Conservation (phyloP, 2,888 invertebrate genomes). For the Luperina testacea region DNA sequence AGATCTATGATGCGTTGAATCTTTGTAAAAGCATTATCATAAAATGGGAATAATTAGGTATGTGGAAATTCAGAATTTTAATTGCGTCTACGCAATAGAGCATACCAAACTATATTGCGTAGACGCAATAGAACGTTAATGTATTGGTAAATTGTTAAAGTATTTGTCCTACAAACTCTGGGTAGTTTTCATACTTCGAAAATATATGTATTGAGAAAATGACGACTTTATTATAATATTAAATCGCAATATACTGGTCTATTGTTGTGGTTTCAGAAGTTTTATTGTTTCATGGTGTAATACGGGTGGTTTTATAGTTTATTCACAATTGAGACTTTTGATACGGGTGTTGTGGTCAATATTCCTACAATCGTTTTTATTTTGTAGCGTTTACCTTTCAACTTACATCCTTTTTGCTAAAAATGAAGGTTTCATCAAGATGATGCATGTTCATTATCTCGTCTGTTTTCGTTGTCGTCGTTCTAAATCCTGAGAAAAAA, state of each 20-base stretch:
- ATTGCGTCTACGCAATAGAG: too few species aligned
- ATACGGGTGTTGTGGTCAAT: constrained; percentile 42
- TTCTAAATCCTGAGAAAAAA: neutral
- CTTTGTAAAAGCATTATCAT: neutral
- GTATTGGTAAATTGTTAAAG: neutral
- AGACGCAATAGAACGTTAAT: neutral
- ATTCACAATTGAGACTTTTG: constrained; percentile 31
- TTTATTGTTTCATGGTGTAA: constrained; percentile 51
- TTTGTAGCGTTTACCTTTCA: neutral
- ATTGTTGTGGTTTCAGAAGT: constrained; percentile 61
- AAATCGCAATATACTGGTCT: constrained; percentile 28
- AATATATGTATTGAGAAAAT: constrained; percentile 3
- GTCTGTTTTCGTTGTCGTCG: neutral
- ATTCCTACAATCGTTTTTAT: constrained; percentile 5
- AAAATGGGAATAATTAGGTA: neutral
- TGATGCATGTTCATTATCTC: neutral
- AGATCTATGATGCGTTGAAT: neutral
- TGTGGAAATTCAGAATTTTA: neutral
- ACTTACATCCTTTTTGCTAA: neutral
- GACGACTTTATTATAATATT: constrained; percentile 16
- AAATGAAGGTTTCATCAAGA: neutral
- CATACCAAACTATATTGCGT: too few species aligned
- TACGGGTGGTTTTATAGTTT: constrained; percentile 61
- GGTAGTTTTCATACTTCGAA: neutral
- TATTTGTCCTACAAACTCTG: neutral